Evolutionary conservation across 1,140 invertebrate species (phyloP).

Genomic region (Scaptodrosophila lebanonensis): DNA sequence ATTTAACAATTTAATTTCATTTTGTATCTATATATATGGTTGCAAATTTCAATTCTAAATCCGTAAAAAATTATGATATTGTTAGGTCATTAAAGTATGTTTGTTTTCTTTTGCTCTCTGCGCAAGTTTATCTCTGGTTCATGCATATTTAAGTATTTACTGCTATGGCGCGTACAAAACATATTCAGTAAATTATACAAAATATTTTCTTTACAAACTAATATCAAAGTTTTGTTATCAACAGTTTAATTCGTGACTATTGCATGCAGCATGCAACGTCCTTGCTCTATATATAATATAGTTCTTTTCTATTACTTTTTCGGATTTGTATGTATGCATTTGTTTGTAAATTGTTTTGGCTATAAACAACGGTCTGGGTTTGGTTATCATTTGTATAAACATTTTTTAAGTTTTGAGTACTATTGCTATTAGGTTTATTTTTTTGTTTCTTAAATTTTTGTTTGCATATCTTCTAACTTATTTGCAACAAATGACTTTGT

Average conservation of each 20-base stretch:
- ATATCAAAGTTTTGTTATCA: conserved; percentile 88
- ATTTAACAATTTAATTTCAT: conserved; percentile 6
- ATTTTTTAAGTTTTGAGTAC: conserved; percentile 19
- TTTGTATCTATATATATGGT: too few species aligned
- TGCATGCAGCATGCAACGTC: conserved; percentile 76
- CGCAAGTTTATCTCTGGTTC: conserved; percentile 1
- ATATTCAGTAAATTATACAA: conserved; percentile 62
- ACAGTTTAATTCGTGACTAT: conserved; percentile 71
- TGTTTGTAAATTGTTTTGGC: conserved; percentile 23
- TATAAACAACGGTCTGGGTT: conserved; percentile 22
- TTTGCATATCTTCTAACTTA: conserved; percentile 54
- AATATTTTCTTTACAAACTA: conserved; percentile 82
- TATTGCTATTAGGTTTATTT: background rate
- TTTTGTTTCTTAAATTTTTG: conserved; percentile 11
- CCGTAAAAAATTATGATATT: conserved; percentile 11
- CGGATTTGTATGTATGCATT: conserved; percentile 16
- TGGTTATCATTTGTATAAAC: conserved; percentile 8
- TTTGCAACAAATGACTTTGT: conserved; percentile 64
- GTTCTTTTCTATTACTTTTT: conserved; percentile 27
- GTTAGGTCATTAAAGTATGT: background rate
- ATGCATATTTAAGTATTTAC: too few species aligned
- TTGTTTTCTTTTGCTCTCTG: background rate
- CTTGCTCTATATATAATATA: conserved; percentile 47
- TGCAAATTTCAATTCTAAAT: too few species aligned
- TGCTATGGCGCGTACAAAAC: conserved; percentile 28